Percentiles rank a stretch among this genome's conserved stretches.
phyloP scores from a whole-genome alignment of 2,797 vertebrate genomes.

The Anas capensis region DNA sequence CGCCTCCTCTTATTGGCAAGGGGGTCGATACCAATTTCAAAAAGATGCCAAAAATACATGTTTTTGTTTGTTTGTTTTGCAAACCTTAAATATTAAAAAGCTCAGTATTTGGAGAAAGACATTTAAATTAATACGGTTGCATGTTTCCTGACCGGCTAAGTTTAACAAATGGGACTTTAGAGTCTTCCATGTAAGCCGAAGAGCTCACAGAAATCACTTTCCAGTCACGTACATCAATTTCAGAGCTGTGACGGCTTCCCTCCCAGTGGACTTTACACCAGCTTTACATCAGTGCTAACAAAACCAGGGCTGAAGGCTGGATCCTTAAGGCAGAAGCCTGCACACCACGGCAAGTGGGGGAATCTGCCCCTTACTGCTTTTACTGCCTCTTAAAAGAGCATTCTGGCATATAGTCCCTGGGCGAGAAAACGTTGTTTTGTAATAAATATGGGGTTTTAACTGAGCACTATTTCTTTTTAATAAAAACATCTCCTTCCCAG shows the following conservation, averaged over 20 bases:
- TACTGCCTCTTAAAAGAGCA: background rate
- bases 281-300: background rate
- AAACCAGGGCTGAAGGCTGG: background rate
- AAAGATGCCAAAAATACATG: background rate
- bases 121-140: background rate
- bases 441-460: accelerated
- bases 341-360: too few species aligned
- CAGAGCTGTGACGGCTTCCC: background rate
- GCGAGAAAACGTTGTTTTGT: background rate
- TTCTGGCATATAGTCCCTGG: background rate
- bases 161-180: background rate
- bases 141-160: background rate
- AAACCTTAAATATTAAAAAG: background rate
- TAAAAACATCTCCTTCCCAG: background rate
- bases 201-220: background rate
- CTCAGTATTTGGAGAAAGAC: background rate
- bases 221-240: background rate
- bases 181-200: background rate
- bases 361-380: background rate
- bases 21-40: background rate
- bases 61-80: background rate
- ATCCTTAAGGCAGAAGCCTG: background rate
- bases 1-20: background rate
- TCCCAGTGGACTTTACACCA: background rate
- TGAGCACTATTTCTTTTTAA: background rate